Conservation (phyloP, 2,888 invertebrate species). For the Biston stratarius region DNA sequence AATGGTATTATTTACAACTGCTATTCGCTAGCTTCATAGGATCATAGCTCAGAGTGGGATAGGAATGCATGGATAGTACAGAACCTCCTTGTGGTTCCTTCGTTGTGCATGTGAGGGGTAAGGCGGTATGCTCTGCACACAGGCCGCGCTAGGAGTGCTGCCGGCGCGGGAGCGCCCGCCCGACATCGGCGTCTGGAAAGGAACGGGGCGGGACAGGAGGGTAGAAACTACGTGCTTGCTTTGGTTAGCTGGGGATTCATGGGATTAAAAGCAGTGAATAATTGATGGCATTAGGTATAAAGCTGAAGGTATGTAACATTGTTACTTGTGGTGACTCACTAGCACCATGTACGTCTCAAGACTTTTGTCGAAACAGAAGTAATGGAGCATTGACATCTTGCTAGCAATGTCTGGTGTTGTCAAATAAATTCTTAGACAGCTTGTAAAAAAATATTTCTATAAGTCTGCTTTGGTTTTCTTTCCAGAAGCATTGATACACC, state of each 20-base stretch:
- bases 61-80: slow-evolving; percentile 8
- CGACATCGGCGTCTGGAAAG: slow-evolving; percentile 63
- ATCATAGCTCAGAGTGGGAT: neutral
- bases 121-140: slow-evolving; percentile 60
- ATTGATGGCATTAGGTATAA: neutral
- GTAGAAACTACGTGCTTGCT: neutral
- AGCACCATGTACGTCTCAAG: neutral
- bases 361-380: too few species aligned
- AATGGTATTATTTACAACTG: too few species aligned
- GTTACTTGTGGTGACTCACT: neutral
- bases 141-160: slow-evolving; percentile 72
- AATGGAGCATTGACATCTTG: too few species aligned
- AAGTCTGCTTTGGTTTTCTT: too few species aligned
- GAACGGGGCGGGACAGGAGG: slow-evolving; percentile 21
- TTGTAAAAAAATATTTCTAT: too few species aligned
- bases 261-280: neutral
- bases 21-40: too few species aligned
- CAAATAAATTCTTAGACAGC: too few species aligned
- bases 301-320: neutral
- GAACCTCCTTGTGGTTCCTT: slow-evolving; percentile 72
- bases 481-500: too few species aligned
- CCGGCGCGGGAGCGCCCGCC: slow-evolving; percentile 71
- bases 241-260: neutral
- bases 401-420: too few species aligned
- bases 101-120: slow-evolving; percentile 58